Evolutionary conservation across 1,140 invertebrate genomes (phyloP), one percentile per base, ranked within the genome.

Genomic region (Battus philenor): DNA sequence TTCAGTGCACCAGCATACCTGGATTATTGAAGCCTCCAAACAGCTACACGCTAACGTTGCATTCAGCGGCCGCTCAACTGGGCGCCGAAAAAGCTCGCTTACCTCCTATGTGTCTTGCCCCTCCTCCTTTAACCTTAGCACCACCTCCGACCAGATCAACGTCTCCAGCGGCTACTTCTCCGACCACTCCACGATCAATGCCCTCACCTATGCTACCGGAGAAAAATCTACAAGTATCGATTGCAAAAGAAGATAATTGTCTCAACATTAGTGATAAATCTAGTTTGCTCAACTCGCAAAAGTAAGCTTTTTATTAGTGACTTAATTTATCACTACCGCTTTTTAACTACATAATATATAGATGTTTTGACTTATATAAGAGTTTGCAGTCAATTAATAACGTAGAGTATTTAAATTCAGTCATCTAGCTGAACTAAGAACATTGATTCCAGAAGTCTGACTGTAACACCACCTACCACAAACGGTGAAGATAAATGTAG

Each of bases 11-110:
- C 34, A 89, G 88, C 59, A 88, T 88, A 62, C 88, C 87, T 36
- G 87, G 88, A 2, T 67, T 90, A 16, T 58, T 91, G 17, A 90
- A 90, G 64, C 89, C 89, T 18, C 90, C 90, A 18, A 88, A 87
- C 48, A 87, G 83, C 44, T 87, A 86, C 38, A 84, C 83, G 0
- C 27, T 87, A 27, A 86, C 86, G 1, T 59, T 87, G 0, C 83
- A 86, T 38, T 86, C 83, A 1, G 81, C 76, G 2, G 70, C 76
- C 34, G 76, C 79, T 7, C 80, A 85, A 45, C 64, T 85, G 22
- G 69, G 75, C 8, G 58, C 83, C 31, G 80, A 85, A 16, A 80
- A 86, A 47, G 78, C 81, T 22, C 58, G 81, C 29, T 53, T 85
- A 10, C 78, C 81, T 2, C 77, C 77, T n/a, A 68, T 79, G 59